phyloP scores from a whole-genome alignment of 2,113 vertebrate species.

The Ochotona curzoniae region DNA sequence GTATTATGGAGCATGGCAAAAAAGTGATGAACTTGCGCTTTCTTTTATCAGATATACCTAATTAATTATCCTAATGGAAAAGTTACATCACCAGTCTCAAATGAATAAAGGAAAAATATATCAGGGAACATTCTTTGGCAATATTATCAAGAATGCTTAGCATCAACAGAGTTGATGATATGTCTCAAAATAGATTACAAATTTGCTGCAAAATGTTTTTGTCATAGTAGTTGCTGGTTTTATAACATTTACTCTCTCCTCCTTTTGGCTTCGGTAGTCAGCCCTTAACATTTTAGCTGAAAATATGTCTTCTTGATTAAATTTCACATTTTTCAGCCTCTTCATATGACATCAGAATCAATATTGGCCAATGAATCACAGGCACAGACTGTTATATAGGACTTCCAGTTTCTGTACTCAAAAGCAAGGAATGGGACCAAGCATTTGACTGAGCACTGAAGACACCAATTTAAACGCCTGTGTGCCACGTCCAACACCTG shows the following conservation, averaged over 20 bases:
- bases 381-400: not conserved
- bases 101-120: not conserved
- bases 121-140: not conserved
- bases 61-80: constrained; percentile 16
- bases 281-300: not conserved
- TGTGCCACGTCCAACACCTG: no score
- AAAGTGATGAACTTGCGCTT: not conserved
- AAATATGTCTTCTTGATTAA: not conserved
- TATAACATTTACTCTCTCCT: not conserved
- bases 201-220: not conserved
- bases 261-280: not conserved
- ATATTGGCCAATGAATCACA: not conserved
- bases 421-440: not conserved
- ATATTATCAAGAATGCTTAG: not conserved
- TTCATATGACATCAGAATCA: not conserved
- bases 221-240: not conserved
- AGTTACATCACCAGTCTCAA: not conserved
- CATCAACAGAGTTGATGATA: not conserved
- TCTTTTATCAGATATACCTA: not conserved
- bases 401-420: not conserved
- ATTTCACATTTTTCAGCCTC: not conserved
- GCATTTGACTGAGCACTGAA: no score
- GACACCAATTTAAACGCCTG: no score
- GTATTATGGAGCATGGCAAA: not conserved
- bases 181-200: not conserved